A percentile compares a stretch with the other conserved stretches of the same genome.
phyloP scores from a whole-genome alignment of 2,888 invertebrate species.

The Sinohyriopsis cumingii region DNA sequence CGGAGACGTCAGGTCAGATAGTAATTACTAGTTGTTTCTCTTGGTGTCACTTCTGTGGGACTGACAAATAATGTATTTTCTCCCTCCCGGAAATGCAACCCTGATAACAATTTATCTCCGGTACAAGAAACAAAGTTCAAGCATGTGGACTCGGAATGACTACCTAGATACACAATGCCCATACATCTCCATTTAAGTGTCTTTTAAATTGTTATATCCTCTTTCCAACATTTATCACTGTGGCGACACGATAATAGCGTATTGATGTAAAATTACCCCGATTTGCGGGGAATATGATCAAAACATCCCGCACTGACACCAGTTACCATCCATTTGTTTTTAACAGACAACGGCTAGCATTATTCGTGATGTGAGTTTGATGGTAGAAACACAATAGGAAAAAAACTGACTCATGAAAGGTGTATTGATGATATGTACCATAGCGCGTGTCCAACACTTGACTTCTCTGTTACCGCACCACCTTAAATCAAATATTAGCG shows the following conservation, averaged over 20 bases:
- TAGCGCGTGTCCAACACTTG: conserved; percentile 5
- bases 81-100: too few relatives aligned
- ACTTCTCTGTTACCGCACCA: conserved; percentile 2
- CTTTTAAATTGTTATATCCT: conserved; percentile 31
- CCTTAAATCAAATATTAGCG: too few relatives aligned
- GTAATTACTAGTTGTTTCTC: too few relatives aligned
- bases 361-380: too few relatives aligned
- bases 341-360: too few relatives aligned
- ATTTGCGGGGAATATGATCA: background rate
- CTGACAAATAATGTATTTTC: too few relatives aligned
- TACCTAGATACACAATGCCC: conserved; percentile 28
- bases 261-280: conserved; percentile 32
- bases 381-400: conserved; percentile 1
- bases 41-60: too few relatives aligned
- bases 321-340: too few relatives aligned
- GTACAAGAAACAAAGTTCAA: background rate
- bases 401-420: conserved; percentile 17
- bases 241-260: conserved; percentile 29
- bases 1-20: too few relatives aligned
- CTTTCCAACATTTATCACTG: conserved; percentile 26
- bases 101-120: too few relatives aligned
- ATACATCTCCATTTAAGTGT: conserved; percentile 17
- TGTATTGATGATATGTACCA: conserved; percentile 13
- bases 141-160: background rate
- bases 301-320: too few relatives aligned